Percentiles rank a stretch among this genome's conserved stretches.
Conservation (phyloP, 2,113 vertebrate species). For the Eonycteris spelaea region DNA sequence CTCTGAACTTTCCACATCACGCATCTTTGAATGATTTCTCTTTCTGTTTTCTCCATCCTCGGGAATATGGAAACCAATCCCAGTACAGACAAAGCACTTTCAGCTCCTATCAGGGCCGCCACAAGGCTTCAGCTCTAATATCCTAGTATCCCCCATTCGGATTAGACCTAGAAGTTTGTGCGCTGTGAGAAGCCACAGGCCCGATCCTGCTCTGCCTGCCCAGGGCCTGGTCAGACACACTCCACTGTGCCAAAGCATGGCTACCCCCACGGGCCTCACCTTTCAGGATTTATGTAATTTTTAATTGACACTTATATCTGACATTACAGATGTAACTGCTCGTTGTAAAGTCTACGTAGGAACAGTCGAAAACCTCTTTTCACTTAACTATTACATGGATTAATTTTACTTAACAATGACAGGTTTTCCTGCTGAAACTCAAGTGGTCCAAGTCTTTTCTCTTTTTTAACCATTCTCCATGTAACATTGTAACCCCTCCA, state of each 20-base stretch:
- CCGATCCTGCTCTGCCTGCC: constrained; percentile 85
- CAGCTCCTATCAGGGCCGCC: constrained; percentile 66
- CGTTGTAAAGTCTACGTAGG: constrained; percentile 75
- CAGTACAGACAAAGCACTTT: constrained; percentile 62
- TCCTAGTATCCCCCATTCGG: constrained; percentile 83
- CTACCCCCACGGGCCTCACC: constrained; percentile 85
- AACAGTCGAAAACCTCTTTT: constrained; percentile 74
- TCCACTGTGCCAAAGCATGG: constrained; percentile 84
- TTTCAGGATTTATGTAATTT: constrained; percentile 89
- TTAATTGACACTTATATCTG: constrained; percentile 93
- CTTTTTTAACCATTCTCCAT: not conserved
- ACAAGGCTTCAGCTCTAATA: constrained; percentile 76
- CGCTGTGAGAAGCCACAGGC: constrained; percentile 86
- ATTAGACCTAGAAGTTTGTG: constrained; percentile 84
- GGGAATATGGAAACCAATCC: constrained; percentile 65
- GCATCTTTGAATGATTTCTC: constrained; percentile 38
- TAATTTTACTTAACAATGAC: constrained; percentile 77
- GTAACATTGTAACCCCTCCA: not conserved
- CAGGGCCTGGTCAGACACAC: constrained; percentile 86
- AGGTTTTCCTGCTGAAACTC: constrained; percentile 75
- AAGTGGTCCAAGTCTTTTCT: constrained; percentile 76
- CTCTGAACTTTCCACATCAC: constrained; percentile 12
- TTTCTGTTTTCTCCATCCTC: constrained; percentile 54
- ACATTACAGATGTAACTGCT: constrained; percentile 87
- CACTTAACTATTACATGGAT: constrained; percentile 71